phyloP scores from a whole-genome alignment of 2,113 vertebrate species.

The Chlorocebus sabaeus region DNA sequence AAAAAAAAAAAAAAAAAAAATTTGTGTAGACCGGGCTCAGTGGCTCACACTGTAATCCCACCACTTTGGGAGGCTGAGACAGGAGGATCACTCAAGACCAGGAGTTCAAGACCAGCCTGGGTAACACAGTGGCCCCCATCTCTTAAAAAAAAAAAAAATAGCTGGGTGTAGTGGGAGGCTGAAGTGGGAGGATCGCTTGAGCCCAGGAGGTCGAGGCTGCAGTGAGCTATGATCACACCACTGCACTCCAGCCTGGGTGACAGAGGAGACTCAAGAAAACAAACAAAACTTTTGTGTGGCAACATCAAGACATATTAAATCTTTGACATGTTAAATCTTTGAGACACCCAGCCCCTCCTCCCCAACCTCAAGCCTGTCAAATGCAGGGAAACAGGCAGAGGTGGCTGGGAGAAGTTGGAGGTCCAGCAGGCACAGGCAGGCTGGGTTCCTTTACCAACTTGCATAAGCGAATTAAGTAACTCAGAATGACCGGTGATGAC shows the following conservation, averaged over 20 bases:
- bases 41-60: neutral
- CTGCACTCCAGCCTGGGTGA: neutral
- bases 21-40: neutral
- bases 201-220: neutral
- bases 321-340: neutral
- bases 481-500: neutral
- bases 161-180: no score
- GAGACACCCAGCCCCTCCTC: neutral
- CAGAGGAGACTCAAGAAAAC: neutral
- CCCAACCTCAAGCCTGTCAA: neutral
- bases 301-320: neutral
- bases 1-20: neutral
- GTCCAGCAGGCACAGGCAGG: neutral
- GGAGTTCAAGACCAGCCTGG: no score
- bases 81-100: no score
- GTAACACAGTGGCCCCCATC: no score
- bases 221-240: neutral
- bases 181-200: neutral
- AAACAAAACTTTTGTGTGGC: neutral
- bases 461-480: no score
- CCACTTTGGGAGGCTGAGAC: neutral
- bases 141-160: no score
- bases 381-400: neutral
- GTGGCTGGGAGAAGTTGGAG: neutral
- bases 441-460: neutral